Conservation (phyloP, 2,797 vertebrate species). For the Lutjanus campechanus region DNA sequence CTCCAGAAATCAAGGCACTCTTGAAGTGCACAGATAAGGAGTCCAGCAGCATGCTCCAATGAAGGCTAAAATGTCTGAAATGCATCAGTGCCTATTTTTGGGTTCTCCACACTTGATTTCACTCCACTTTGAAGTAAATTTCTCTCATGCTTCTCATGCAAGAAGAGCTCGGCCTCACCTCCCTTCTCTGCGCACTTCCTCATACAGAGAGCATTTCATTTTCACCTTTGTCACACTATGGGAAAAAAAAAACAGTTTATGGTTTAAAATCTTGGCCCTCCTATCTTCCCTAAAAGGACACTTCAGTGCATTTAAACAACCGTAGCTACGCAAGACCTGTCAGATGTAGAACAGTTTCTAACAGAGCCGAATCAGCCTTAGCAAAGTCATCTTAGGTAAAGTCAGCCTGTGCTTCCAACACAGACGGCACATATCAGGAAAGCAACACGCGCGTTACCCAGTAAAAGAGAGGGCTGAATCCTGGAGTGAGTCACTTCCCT, state of each 20-base stretch:
- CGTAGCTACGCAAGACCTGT: background rate
- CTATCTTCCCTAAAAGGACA: constrained; percentile 14
- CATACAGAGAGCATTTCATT: constrained; percentile 21
- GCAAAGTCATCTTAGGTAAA: constrained; percentile 36
- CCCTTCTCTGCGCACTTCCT: constrained; percentile 13
- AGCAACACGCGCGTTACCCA: background rate
- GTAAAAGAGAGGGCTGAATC: background rate
- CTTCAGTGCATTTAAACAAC: constrained; percentile 13
- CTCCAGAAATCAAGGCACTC: constrained; percentile 37
- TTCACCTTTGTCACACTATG: constrained; percentile 33
- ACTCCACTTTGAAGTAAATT: constrained; percentile 57
- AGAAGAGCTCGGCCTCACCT: constrained; percentile 25
- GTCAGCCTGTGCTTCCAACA: background rate
- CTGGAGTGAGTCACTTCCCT: constrained; percentile 32
- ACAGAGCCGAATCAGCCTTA: background rate
- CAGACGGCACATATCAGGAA: background rate
- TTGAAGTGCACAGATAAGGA: constrained; percentile 49
- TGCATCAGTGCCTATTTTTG: constrained; percentile 55
- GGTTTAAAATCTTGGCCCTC: constrained; percentile 14
- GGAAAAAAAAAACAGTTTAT: constrained; percentile 10
- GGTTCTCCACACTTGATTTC: constrained; percentile 63
- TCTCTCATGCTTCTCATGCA: constrained; percentile 31
- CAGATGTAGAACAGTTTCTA: constrained; percentile 3
- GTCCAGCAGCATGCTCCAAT: constrained; percentile 35
- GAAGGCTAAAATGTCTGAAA: constrained; percentile 47